Evolutionary conservation across 2,888 invertebrate genomes (phyloP).

Genomic region (Agrochola circellaris): DNA sequence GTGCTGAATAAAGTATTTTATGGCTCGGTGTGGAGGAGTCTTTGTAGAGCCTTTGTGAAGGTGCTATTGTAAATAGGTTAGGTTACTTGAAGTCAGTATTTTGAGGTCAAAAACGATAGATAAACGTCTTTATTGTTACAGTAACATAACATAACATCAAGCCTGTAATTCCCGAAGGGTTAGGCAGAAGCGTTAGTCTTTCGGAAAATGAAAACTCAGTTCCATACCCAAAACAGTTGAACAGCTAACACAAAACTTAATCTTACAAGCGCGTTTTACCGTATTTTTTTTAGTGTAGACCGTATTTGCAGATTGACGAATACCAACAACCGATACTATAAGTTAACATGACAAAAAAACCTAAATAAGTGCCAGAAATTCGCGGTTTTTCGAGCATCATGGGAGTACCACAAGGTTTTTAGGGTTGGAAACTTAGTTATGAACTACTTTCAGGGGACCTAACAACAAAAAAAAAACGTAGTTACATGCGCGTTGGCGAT

Average conservation of each 20-base stretch:
- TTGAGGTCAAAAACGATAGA: neutral
- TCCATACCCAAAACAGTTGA: neutral
- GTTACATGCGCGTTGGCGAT: too few species aligned
- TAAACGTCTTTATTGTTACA: neutral
- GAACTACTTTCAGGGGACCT: too few species aligned
- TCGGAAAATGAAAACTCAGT: neutral
- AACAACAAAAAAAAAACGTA: too few species aligned
- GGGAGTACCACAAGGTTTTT: too few species aligned
- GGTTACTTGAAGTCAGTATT: conserved; percentile 3
- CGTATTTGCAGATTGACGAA: neutral
- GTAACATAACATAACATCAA: neutral
- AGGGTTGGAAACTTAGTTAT: too few species aligned
- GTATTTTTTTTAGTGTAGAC: neutral
- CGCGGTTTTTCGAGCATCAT: too few species aligned
- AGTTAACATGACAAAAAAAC: too few species aligned
- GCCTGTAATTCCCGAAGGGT: neutral
- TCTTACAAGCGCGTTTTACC: neutral
- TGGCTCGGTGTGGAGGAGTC: conserved; percentile 1
- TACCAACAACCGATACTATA: neutral
- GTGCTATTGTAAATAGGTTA: conserved; percentile 27
- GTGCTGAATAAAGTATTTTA: conserved; percentile 44
- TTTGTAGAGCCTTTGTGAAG: conserved; percentile 26
- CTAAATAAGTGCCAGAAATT: too few species aligned
- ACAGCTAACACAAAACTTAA: neutral
- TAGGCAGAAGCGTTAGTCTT: neutral